Base-by-base conservation (phyloP, 1,140 invertebrate genomes). In the Orchestia grillus region DNA sequence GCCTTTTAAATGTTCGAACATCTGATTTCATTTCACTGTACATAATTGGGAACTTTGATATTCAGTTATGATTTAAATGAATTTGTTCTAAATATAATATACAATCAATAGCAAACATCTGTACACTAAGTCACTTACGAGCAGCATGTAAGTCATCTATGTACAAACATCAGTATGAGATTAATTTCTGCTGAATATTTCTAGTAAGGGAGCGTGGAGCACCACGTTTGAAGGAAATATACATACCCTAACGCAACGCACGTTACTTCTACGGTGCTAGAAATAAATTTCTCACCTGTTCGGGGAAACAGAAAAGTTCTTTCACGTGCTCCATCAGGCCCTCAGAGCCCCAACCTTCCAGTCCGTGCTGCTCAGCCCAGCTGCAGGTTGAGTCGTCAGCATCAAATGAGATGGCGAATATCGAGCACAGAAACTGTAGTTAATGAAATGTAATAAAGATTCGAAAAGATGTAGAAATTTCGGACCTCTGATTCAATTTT, bases 261-360 rank as follows among this genome's bases (percentile, higher is more conserved):
- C 11, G 28, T 77, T 36, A 77, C 11, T 77, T 23, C 62, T 53
- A 53, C 19, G 19, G 19, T 53, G 28, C 36, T 77, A 23, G 3
- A 28, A 36, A 36, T 36, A 77, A 36, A 77, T 77, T 77, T 77
- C 43, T 36, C 92, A 94, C 92, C 92, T 45, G 43, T 40, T 45
- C 40, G 8, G 92, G 92, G 40, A 47, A 94, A 45, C 92, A 94
- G 92, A 94, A 94, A 15, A 94, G 16, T 47, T 94, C 92, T 45
- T 47, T 47, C 8, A 94, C 92, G 44, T 94, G 44, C 15, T 94
- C 3, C 92, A 94, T 94, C 44, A 94, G n/a, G 92, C 40, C 44
- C 11, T 8, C 6, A 40, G 92, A 94, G 4, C 3, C 40, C 92
- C 92, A 94, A 15, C 92, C 92, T 40, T 44, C 36, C 43, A 94